Base-by-base conservation (phyloP, 2,888 invertebrate genomes). In the Galeruca laticollis region DNA sequence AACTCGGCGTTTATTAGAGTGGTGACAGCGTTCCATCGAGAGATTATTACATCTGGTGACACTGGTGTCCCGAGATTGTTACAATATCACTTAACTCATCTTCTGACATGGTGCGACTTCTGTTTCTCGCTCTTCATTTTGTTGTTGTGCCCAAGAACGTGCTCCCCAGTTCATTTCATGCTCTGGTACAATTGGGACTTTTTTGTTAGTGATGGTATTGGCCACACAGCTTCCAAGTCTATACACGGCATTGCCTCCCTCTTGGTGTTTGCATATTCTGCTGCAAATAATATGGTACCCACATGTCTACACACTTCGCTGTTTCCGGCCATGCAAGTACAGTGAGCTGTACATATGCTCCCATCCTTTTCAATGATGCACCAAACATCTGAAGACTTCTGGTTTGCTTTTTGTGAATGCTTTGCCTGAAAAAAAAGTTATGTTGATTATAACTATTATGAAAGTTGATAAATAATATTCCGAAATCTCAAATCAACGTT, bases 281-380 rank as follows among this genome's bases (percentile, higher is more conserved):
- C 64, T 18, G 69, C 60, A 65, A 64, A 69, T 9, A 69, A 13
- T 56, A 60, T 49, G 18, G 65, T 56, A 35, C 60, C 64, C 4
- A 69, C 33, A 56, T 75, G 74, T 18, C 73, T 73, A 31, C 73
- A 73, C 11, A 68, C 67, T 57, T 72, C 72, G 54, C 70, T 60
- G 15, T 56, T 61, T 10, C 69, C 71, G 18, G 70, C 65, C 73
- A 72, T 71, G 40, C 68, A 69, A 15, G 43, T 70, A 60, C 71
- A 73, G 26, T 64, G 64, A 43, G 59, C 70, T 61, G 51, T 72
- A 51, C 2, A 66, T 15, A 75, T 40, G 26, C 21, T 54, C 21
- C 73, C 72, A 67, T 73, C 68, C 43, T 73, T 70, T 0, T 40
- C 40, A 11, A 72, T 54, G 6, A 72, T 69, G 33, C 56, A 63